Evolutionary conservation across 2,888 invertebrate species (phyloP), one percentile per base, ranked within the genome.

Genomic region (Patella caerulea): DNA sequence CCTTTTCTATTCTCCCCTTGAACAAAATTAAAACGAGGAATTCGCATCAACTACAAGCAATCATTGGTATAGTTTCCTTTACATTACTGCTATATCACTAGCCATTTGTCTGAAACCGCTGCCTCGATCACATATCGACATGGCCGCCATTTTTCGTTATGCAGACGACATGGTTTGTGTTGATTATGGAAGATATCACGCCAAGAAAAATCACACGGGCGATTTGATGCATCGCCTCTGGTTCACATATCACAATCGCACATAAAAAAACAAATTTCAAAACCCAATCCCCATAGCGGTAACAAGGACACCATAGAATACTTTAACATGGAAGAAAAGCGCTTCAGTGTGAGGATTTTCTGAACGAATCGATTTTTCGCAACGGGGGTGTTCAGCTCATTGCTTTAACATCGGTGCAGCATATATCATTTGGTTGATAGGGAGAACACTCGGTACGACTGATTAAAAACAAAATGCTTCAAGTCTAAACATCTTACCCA

Each of bases 111-210:
- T 45, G 45, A 45, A 45, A 45, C 45, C 45, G 45, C 45, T 24
- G 65, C 24, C 65, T 65, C 65, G 65, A 24, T 65, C 65, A 65
- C 65, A 19, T 65, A 65, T 65, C 65, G 24, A 19, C 24, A 24
- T 65, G 19, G 65, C 65, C 65, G 65, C 65, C 65, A 65, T 65
- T 65, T 65, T 65, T 14, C 65, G 65, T 19, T 65, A 24, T 65
- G 65, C 65, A 65, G 65, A 65, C 65, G 65, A 65, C 24, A 24
- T 19, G 24, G 24, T 65, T 19, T 24, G 24, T 19, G 65, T 65
- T 65, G 24, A 24, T 65, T 65, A 65, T 19, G 19, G 24, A 24
- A 24, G 24, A 24, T 65, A 19, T 65, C 12, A 65, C 24, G 65
- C 65, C 24, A 24, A 24, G 65, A 24, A 65, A 65, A 65, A 65